Percentiles rank a stretch among this genome's conserved stretches.
Conservation (phyloP, 2,888 invertebrate species). For the Trachelus tabidus region DNA sequence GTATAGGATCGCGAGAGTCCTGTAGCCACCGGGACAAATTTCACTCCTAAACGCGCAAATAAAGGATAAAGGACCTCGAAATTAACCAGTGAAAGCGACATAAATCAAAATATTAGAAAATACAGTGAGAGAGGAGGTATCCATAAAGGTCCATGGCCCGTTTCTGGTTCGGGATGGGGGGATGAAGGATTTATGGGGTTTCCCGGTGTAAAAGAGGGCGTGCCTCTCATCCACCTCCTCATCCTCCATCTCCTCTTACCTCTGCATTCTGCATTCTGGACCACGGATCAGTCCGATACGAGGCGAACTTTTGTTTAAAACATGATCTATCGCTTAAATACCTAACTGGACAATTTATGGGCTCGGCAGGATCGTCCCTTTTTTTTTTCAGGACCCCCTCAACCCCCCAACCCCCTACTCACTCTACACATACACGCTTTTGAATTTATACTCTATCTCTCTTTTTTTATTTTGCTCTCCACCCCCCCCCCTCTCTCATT, state of each 20-base stretch:
- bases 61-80: slow-evolving; percentile 59
- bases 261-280: slow-evolving; percentile 39
- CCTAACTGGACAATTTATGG: slow-evolving; percentile 60
- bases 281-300: slow-evolving; percentile 50
- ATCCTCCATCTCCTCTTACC: slow-evolving; percentile 27
- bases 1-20: neutral
- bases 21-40: slow-evolving; percentile 48
- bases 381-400: slow-evolving; percentile 22
- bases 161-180: slow-evolving; percentile 21
- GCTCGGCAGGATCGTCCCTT: slow-evolving; percentile 31
- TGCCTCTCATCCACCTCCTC: slow-evolving; percentile 36
- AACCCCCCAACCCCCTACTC: slow-evolving; percentile 15
- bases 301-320: slow-evolving; percentile 61
- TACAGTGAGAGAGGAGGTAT: slow-evolving; percentile 43
- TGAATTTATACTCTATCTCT: slow-evolving; percentile 23
- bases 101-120: slow-evolving; percentile 65
- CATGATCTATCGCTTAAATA: slow-evolving; percentile 65
- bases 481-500: neutral
- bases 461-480: neutral
- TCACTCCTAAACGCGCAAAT: slow-evolving; percentile 61
- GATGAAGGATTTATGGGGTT: slow-evolving; percentile 64
- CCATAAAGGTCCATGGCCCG: neutral
- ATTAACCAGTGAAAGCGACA: slow-evolving; percentile 63
- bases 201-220: slow-evolving; percentile 47
- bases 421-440: slow-evolving; percentile 34